A percentile compares a stretch with the other conserved stretches of the same genome.
phyloP scores from a whole-genome alignment of 2,113 vertebrate genomes.

The Hippocampus mohnikei region DNA sequence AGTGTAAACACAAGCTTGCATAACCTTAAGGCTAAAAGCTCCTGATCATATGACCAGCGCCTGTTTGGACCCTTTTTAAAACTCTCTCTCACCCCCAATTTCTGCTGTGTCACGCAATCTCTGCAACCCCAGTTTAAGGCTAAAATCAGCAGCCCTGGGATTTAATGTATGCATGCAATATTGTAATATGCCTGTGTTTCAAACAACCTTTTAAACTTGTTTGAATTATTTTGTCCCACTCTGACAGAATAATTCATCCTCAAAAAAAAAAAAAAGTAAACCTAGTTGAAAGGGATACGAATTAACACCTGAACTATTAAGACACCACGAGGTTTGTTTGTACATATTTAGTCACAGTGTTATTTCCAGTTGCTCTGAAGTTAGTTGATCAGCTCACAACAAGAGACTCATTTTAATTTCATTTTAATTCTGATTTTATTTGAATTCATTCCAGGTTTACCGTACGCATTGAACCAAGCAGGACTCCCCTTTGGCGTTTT shows the following conservation, averaged over 20 bases:
- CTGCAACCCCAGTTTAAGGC: background rate
- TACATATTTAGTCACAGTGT: background rate
- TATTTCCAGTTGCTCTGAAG: background rate
- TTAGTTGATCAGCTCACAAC: background rate
- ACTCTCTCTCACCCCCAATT: conserved; percentile 16
- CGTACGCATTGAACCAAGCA: conserved; percentile 90
- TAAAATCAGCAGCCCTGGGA: background rate
- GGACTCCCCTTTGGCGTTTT: conserved; percentile 88
- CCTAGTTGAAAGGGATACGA: background rate
- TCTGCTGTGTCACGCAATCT: background rate
- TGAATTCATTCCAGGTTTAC: conserved; percentile 77
- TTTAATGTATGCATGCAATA: background rate
- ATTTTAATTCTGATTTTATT: background rate
- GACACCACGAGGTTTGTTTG: background rate
- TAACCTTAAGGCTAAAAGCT: conserved; percentile 10
- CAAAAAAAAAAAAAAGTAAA: background rate
- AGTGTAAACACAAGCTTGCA: conserved; percentile 37
- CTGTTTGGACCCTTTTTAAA: conserved; percentile 44
- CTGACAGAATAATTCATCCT: background rate
- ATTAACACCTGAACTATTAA: background rate
- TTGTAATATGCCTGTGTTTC: background rate
- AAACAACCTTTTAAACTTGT: background rate
- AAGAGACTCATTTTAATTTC: background rate
- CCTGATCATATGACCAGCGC: conserved; percentile 61
- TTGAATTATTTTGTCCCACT: background rate